phyloP scores from a whole-genome alignment of 2,113 vertebrate species.

The Formicarius rufipectus region DNA sequence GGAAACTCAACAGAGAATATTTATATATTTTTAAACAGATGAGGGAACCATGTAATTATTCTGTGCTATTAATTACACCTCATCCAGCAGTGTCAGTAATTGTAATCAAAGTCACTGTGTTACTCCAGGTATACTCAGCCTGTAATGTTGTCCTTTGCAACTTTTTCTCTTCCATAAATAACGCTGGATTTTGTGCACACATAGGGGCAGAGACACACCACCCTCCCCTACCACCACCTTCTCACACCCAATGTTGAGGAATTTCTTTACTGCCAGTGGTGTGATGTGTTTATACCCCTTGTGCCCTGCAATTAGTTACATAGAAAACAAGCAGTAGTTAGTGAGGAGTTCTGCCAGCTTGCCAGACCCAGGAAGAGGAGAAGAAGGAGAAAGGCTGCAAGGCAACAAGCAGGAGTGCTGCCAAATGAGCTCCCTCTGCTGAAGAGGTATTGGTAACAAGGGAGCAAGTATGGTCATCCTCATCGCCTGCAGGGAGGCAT shows the following conservation, averaged over 20 bases:
- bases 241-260: neutral
- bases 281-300: neutral
- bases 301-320: neutral
- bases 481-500: neutral
- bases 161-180: neutral
- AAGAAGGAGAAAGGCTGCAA: neutral
- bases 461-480: fast-evolving
- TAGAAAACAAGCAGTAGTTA: neutral
- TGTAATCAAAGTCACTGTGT: constrained; percentile 42
- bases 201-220: neutral
- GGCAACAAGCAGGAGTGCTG: neutral
- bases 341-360: neutral
- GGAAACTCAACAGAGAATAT: neutral
- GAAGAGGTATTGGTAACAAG: neutral
- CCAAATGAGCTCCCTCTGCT: neutral
- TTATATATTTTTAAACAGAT: constrained; percentile 32
- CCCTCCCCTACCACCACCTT: neutral
- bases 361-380: neutral
- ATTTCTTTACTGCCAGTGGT: neutral
- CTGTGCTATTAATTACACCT: constrained; percentile 32
- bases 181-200: neutral
- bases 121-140: constrained; percentile 24
- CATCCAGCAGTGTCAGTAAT: neutral
- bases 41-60: constrained; percentile 26
- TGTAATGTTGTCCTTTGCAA: neutral